Evolutionary conservation across 1,140 invertebrate species (phyloP).

Genomic region (Pygmarrhopalites habei): DNA sequence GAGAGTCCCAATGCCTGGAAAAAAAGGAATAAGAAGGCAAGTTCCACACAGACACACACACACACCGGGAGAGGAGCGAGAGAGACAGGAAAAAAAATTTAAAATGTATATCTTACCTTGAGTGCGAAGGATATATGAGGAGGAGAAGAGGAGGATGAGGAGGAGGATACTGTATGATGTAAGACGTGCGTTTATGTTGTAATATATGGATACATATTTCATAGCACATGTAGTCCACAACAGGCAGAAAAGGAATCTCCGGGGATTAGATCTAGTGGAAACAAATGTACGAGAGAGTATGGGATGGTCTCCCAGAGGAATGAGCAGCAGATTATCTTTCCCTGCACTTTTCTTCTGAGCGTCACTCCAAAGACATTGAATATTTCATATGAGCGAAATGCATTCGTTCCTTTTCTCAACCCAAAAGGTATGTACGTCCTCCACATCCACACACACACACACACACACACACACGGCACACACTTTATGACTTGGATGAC

Average conservation of each 20-base stretch:
- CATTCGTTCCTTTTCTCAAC: constrained; percentile 25
- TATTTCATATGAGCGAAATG: constrained; percentile 36
- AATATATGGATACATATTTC: constrained; percentile 34
- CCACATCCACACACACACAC: neutral
- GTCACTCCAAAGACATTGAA: constrained; percentile 36
- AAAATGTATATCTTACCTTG: too few relatives aligned
- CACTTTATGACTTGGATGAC: neutral
- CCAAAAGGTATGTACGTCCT: neutral
- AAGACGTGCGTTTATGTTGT: constrained; percentile 28
- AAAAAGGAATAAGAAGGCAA: neutral
- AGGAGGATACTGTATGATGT: constrained; percentile 16
- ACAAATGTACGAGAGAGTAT: constrained; percentile 39
- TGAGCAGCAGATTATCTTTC: constrained; percentile 36
- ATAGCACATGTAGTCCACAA: constrained; percentile 29
- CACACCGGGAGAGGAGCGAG: neutral
- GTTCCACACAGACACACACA: neutral
- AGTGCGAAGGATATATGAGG: neutral
- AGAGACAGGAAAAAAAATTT: neutral
- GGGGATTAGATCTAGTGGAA: constrained; percentile 36
- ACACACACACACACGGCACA: neutral
- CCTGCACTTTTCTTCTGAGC: constrained; percentile 33
- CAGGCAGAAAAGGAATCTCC: constrained; percentile 27
- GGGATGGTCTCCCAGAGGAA: constrained; percentile 33
- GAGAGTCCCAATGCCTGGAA: too few relatives aligned
- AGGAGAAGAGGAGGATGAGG: constrained; percentile 1